A percentile compares a stretch with the other conserved stretches of the same genome.
Evolutionary conservation across 2,888 invertebrate species (phyloP).

Genomic region (Trichopria drosophilae): DNA sequence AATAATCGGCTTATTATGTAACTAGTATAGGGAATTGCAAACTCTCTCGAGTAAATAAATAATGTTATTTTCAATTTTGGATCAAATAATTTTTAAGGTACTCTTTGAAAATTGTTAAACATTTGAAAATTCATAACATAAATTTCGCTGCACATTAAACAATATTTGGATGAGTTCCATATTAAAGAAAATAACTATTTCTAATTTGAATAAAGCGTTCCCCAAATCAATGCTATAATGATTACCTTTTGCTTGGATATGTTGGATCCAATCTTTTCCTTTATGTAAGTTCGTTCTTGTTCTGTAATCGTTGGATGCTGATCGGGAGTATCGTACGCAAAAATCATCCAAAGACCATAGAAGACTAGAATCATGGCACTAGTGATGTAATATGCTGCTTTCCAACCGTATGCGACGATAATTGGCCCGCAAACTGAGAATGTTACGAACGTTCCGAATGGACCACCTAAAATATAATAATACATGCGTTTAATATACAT

Average conservation of each 20-base stretch:
- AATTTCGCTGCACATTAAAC: no score
- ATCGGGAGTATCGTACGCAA: constrained; percentile 69
- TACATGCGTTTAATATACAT: neutral
- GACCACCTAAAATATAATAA: constrained; percentile 64
- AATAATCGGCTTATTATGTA: no score
- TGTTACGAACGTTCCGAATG: constrained; percentile 72
- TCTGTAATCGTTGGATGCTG: constrained; percentile 67
- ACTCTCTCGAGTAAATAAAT: no score
- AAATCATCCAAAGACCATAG: constrained; percentile 66
- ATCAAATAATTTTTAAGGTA: no score
- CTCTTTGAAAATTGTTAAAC: no score
- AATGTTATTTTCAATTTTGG: no score
- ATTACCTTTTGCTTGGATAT: constrained; percentile 51
- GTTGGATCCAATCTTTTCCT: constrained; percentile 50
- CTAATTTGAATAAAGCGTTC: neutral
- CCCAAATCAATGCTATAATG: neutral
- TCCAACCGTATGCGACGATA: constrained; percentile 69
- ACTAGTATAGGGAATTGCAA: no score
- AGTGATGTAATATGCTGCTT: constrained; percentile 69
- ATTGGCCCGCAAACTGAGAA: constrained; percentile 71
- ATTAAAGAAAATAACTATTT: neutral
- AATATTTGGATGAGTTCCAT: no score
- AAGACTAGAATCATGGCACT: constrained; percentile 65
- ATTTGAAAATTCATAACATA: no score
- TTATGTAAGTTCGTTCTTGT: constrained; percentile 67